These are phyloP conservation scores for Meghimatium bilineatum DNA, from an alignment of 2,888 invertebrate genomes.

Conservation along the genomic window DNA sequence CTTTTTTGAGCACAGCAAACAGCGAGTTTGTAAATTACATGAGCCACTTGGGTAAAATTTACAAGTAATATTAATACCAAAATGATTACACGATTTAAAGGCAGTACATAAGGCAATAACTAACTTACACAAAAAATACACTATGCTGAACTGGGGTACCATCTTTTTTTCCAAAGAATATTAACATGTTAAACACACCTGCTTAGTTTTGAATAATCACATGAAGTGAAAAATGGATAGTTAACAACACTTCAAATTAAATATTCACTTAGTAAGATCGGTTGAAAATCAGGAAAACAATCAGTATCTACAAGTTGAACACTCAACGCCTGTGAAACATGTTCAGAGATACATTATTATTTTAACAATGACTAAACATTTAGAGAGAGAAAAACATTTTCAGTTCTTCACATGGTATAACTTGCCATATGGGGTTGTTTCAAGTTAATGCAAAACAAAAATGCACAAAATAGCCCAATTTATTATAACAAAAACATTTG, in stretches of 20 bases:
- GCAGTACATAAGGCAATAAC: slow-evolving; percentile 23
- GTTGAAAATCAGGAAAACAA: not conserved
- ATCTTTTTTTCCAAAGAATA: not conserved
- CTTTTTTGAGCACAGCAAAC: slow-evolving; percentile 35
- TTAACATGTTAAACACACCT: not conserved
- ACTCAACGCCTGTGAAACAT: not conserved
- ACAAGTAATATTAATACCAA: not conserved
- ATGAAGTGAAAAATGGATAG: no score
- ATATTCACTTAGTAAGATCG: not conserved
- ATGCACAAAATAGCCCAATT: not conserved
- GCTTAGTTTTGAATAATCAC: no score
- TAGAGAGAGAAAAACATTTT: not conserved
- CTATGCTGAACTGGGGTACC: slow-evolving; percentile 22
- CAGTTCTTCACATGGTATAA: not conserved
- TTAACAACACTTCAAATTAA: not conserved
- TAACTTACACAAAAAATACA: slow-evolving; percentile 10
- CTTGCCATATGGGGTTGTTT: no score
- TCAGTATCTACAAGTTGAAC: not conserved
- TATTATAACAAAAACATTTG: not conserved
- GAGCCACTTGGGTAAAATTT: slow-evolving; percentile 16
- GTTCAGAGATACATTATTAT: not conserved
- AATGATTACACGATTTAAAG: not conserved
- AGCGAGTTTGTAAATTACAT: slow-evolving; percentile 21
- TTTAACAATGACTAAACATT: not conserved
- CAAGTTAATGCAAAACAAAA: not conserved